A percentile compares a stretch with the other conserved stretches of the same genome.
Conservation (phyloP, 2,888 invertebrate genomes). For the Hipparchia semele region DNA sequence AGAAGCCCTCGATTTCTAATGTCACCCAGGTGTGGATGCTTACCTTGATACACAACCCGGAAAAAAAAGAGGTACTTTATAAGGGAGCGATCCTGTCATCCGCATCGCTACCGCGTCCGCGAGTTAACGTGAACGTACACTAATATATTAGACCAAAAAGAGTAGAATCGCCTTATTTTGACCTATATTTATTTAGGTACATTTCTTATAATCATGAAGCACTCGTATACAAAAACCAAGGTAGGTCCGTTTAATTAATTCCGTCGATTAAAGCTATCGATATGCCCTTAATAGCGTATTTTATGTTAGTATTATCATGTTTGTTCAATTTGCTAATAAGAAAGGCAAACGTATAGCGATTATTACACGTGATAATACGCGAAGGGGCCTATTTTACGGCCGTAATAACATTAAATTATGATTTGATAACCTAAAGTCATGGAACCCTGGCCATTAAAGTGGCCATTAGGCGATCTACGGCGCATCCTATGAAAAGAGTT, state of each 20-base stretch:
- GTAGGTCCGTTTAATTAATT: conserved; percentile 8
- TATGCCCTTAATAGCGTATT: conserved; percentile 11
- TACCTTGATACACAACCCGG: no score
- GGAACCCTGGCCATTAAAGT: conserved; percentile 35
- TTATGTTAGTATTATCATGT: conserved; percentile 24
- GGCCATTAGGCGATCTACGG: conserved; percentile 32
- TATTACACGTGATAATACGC: conserved; percentile 50
- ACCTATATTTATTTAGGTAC: no score
- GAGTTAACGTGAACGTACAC: no score
- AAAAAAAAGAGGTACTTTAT: no score
- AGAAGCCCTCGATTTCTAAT: no score
- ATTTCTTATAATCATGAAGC: background rate
- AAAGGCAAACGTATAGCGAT: conserved; percentile 29
- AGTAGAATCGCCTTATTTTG: no score
- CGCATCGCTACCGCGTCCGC: no score
- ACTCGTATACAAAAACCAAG: background rate
- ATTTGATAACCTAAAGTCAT: conserved; percentile 40
- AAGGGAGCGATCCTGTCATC: no score
- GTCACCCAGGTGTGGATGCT: no score
- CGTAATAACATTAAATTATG: conserved; percentile 41
- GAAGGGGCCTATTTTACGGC: conserved; percentile 40
- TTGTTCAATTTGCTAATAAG: conserved; percentile 31
- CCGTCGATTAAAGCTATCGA: conserved; percentile 1
- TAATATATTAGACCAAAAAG: no score
- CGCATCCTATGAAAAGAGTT: conserved; percentile 29